phyloP scores from a whole-genome alignment of 2,888 invertebrate species.

The Drosophila tripunctata region DNA sequence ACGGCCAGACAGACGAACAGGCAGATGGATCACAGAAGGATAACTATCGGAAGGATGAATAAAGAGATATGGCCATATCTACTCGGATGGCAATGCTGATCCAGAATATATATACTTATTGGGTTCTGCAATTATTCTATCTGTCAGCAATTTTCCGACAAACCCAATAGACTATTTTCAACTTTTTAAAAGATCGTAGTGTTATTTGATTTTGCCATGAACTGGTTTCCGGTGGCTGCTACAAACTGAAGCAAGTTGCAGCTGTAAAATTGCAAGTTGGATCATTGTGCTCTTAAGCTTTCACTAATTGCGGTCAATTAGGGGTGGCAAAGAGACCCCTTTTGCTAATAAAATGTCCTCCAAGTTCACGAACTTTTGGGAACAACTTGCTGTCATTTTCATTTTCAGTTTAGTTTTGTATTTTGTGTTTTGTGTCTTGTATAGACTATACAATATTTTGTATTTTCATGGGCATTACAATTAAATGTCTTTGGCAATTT shows the following conservation, averaged over 20 bases:
- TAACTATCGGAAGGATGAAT: too few relatives aligned
- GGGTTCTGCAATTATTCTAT: too few relatives aligned
- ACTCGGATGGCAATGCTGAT: too few relatives aligned
- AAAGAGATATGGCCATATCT: too few relatives aligned
- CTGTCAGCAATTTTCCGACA: too few relatives aligned
- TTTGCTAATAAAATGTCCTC: slow-evolving; percentile 9
- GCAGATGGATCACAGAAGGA: too few relatives aligned
- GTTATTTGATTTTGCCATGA: background rate
- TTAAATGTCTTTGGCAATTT: slow-evolving; percentile 70
- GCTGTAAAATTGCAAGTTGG: slow-evolving; percentile 13
- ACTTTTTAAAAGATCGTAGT: too few relatives aligned
- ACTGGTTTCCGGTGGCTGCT: background rate
- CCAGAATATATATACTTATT: too few relatives aligned
- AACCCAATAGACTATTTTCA: too few relatives aligned
- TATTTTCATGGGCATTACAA: slow-evolving; percentile 66
- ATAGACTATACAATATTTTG: too few relatives aligned
- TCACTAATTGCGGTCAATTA: slow-evolving; percentile 72
- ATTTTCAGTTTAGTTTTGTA: slow-evolving; percentile 41
- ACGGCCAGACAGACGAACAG: too few relatives aligned
- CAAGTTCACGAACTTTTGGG: slow-evolving; percentile 38
- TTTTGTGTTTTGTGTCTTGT: too few relatives aligned
- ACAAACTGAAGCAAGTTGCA: slow-evolving; percentile 15
- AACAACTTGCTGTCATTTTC: slow-evolving; percentile 19
- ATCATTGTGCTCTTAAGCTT: slow-evolving; percentile 44
- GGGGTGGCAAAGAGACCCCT: slow-evolving; percentile 48